A percentile compares a stretch with the other conserved stretches of the same genome.
phyloP scores from a whole-genome alignment of 2,113 vertebrate species.

The Uria lomvia region DNA sequence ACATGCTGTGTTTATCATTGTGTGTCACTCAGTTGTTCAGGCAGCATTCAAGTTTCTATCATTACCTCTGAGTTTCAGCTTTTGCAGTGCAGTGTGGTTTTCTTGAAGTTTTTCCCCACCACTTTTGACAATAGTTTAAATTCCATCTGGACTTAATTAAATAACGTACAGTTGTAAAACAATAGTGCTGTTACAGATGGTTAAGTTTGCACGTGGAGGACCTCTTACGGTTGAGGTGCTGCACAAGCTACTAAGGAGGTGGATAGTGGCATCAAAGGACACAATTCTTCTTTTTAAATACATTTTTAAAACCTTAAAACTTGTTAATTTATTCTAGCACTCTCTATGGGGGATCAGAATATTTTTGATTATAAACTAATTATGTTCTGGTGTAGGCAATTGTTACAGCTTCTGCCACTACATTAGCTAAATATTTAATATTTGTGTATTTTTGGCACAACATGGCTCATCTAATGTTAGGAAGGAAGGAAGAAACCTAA shows the following conservation, averaged over 20 bases:
- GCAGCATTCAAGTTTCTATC: not conserved
- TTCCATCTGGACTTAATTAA: conserved; percentile 16
- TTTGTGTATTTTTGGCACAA: not conserved
- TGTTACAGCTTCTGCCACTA: not conserved
- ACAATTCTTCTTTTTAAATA: not conserved
- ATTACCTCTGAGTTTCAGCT: not conserved
- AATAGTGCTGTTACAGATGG: not conserved
- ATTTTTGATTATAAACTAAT: not conserved
- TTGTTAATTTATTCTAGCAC: not conserved
- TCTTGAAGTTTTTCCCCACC: not conserved
- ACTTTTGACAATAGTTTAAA: not conserved
- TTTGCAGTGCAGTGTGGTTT: not conserved
- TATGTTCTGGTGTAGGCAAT: not conserved
- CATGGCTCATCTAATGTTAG: not conserved
- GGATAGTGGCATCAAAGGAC: not conserved
- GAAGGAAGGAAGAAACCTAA: not conserved
- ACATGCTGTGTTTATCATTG: not conserved
- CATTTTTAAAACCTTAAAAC: not conserved
- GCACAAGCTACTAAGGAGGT: not conserved
- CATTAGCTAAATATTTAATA: not conserved
- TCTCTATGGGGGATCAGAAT: not conserved
- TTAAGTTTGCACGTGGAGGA: not conserved
- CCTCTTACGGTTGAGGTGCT: not conserved
- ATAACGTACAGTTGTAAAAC: not conserved
- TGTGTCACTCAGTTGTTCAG: not conserved